phyloP scores from a whole-genome alignment of 2,888 invertebrate genomes.

The Phalangium opilio region DNA sequence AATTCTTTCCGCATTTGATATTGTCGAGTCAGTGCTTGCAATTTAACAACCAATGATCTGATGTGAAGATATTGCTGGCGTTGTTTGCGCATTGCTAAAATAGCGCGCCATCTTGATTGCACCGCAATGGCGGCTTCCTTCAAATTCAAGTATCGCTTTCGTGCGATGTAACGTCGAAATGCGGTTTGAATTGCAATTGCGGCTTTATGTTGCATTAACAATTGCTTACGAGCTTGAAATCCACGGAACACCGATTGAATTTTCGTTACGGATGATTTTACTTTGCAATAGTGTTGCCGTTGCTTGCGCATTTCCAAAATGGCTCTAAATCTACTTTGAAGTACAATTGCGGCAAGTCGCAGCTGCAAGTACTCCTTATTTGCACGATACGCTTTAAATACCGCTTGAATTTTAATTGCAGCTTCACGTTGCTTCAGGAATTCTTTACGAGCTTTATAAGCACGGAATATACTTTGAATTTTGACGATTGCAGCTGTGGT shows the following conservation, averaged over 20 bases:
- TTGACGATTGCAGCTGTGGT: not conserved
- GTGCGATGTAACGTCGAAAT: not conserved
- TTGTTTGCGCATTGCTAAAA: not conserved
- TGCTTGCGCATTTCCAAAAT: constrained; percentile 4
- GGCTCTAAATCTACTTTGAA: constrained; percentile 6
- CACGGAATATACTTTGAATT: not conserved
- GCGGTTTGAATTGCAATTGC: not conserved
- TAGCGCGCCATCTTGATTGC: constrained; percentile 2
- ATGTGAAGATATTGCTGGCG: not conserved
- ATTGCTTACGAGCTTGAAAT: constrained; percentile 6
- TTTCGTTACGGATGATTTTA: not conserved
- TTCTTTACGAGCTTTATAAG: not conserved
- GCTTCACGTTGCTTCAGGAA: constrained; percentile 1
- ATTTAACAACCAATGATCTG: not conserved
- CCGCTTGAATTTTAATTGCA: constrained; percentile 4
- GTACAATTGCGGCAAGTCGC: constrained; percentile 19
- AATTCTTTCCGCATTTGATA: not conserved
- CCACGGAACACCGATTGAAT: constrained; percentile 4
- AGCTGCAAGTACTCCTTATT: not conserved
- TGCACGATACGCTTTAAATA: not conserved
- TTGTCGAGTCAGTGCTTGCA: not conserved
- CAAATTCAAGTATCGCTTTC: not conserved
- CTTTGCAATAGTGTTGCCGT: not conserved
- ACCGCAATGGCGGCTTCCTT: constrained; percentile 1
- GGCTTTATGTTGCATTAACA: constrained; percentile 9